Conservation (phyloP, 2,113 vertebrate genomes). For the Neoarius graeffei region DNA sequence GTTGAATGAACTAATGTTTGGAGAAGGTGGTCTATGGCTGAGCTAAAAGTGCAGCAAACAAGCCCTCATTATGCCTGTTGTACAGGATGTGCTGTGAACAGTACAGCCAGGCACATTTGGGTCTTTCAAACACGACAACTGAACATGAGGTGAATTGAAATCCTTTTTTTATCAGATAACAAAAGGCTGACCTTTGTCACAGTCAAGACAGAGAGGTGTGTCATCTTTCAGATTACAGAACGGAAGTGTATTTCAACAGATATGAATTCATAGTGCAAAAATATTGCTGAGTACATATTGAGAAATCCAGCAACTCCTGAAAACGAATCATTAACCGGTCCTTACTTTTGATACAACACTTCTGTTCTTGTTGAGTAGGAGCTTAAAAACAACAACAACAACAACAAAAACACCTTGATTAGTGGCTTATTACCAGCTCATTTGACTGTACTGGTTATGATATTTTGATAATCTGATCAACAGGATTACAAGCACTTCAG, state of each 20-base stretch:
- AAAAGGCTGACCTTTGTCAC: background rate
- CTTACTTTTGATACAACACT: background rate
- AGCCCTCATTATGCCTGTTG: background rate
- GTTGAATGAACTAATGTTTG: background rate
- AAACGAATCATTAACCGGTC: background rate
- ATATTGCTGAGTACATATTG: background rate
- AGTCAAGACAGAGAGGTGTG: background rate
- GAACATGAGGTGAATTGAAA: background rate
- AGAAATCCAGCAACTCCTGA: background rate
- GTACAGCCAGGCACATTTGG: background rate
- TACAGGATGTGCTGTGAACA: background rate
- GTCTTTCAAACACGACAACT: background rate
- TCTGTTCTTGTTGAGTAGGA: background rate
- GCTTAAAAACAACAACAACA: no score
- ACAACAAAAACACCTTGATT: no score
- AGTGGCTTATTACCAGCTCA: no score
- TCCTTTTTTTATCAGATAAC: background rate
- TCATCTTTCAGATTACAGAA: background rate
- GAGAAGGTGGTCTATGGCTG: background rate
- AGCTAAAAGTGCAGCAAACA: constrained; percentile 4
- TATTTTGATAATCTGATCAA: no score
- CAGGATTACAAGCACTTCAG: no score
- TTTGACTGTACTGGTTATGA: no score
- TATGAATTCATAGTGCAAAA: background rate
- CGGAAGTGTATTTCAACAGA: background rate